Evolutionary conservation across 2,797 vertebrate species (phyloP), one percentile per base, ranked within the genome.

Genomic region (Neosilurus hyrtlii): DNA sequence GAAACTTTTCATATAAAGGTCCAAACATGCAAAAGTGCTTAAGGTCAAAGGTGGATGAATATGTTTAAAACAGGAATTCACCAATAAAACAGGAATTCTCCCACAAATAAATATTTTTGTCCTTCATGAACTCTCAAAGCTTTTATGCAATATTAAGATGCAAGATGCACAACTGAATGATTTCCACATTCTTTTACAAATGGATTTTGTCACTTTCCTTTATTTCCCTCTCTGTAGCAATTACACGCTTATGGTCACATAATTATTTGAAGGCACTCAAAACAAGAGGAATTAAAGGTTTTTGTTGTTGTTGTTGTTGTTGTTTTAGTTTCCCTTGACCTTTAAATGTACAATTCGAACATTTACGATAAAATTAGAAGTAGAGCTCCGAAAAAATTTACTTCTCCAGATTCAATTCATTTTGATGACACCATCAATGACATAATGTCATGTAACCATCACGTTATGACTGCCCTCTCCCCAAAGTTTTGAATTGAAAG

Each of bases 11-110:
- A 9, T 30, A 73, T 18, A 57, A 54, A 15, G 15, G 56, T 35
- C 26, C n/a, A 20, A 85, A 89, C 89, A 90, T 86, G 51, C 79
- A 10, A 83, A 75, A 71, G 26, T 84, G 24, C 86, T 43, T 59
- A 22, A 9, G 18, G 71, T 56, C 15, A 30, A 72, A 72, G 20
- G 24, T 22, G 59, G 18, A n/a, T 43, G 9, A 75, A 54, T 63
- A 35, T 66, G 20, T 80, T 71, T 30, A 68, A 57, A 83, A 73
- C 66, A 24, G 9, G 67, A 62, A 81, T 75, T 76, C 77, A 67
- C 57, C 70, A 54, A 59, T 18, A n/a, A 61, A 30, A 73, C 66
- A 24, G 9, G 67, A 62, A 81, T 75, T 76, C 77, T 70, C 57
- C 70, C 73, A 59, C 35, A n/a, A 61, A 30, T 22, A 61, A 18